Evolutionary conservation across 2,113 vertebrate genomes (phyloP).

Genomic region (Empidonax traillii): DNA sequence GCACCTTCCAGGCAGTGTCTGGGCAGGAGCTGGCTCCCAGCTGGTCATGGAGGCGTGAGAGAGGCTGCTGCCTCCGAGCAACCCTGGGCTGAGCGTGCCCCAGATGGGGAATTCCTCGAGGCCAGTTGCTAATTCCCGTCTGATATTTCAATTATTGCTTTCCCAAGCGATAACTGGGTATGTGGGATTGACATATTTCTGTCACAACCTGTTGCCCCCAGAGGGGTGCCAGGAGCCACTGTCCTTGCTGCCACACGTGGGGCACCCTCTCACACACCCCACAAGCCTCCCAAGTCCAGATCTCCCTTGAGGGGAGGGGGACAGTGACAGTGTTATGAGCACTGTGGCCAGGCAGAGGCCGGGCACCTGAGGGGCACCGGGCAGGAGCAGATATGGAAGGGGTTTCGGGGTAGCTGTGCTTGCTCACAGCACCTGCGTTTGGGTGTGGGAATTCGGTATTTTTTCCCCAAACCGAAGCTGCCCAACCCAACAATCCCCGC

Average conservation of each 20-base stretch:
- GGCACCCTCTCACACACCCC: neutral
- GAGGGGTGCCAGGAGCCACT: neutral
- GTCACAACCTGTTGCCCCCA: neutral
- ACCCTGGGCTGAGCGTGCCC: neutral
- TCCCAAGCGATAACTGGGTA: neutral
- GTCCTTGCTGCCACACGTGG: accelerated
- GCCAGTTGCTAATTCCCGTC: neutral
- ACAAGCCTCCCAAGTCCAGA: neutral
- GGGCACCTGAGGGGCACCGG: neutral
- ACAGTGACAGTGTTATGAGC: neutral
- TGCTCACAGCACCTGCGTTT: accelerated
- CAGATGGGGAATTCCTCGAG: neutral
- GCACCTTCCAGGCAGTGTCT: accelerated
- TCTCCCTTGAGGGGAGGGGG: neutral
- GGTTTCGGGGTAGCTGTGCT: neutral
- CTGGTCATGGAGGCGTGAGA: accelerated
- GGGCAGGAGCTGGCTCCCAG: neutral
- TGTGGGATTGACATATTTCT: neutral
- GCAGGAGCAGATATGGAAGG: neutral
- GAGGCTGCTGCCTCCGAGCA: accelerated
- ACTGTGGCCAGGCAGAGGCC: accelerated
- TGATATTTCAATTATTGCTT: neutral
- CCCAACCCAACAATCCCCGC: accelerated
- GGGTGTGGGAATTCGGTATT: neutral
- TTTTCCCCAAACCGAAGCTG: neutral